phyloP scores from a whole-genome alignment of 2,113 vertebrate genomes.

The Scomber japonicus region DNA sequence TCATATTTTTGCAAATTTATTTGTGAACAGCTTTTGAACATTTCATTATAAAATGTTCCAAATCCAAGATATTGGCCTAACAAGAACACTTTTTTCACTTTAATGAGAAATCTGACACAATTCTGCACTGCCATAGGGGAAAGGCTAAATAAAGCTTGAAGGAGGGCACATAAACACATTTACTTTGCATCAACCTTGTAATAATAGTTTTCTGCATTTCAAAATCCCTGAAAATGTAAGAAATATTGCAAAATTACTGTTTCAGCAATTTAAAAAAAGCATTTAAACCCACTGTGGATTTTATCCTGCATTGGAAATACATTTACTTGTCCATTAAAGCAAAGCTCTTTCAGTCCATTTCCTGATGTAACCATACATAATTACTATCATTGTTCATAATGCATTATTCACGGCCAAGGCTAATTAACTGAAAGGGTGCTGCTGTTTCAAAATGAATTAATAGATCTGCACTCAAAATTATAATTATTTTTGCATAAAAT shows the following conservation, averaged over 20 bases:
- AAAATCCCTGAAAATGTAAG: neutral
- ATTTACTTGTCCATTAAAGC: constrained; percentile 32
- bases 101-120: no score
- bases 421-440: constrained; percentile 27
- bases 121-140: no score
- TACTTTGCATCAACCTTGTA: neutral
- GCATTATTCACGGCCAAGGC: constrained; percentile 17
- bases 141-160: no score
- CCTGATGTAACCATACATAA: constrained; percentile 19
- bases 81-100: no score
- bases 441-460: constrained; percentile 13
- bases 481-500: neutral
- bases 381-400: constrained; percentile 34
- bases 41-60: no score
- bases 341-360: constrained; percentile 30
- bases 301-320: constrained; percentile 7
- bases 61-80: no score
- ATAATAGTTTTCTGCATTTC: neutral
- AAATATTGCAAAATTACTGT: neutral
- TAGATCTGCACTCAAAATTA: constrained; percentile 9
- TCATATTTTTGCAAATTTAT: no score
- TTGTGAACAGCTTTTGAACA: no score
- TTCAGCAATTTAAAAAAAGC: neutral
- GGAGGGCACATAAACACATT: no score
- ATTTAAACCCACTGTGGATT: neutral